phyloP scores from a whole-genome alignment of 2,113 vertebrate species.

The Tursiops truncatus region DNA sequence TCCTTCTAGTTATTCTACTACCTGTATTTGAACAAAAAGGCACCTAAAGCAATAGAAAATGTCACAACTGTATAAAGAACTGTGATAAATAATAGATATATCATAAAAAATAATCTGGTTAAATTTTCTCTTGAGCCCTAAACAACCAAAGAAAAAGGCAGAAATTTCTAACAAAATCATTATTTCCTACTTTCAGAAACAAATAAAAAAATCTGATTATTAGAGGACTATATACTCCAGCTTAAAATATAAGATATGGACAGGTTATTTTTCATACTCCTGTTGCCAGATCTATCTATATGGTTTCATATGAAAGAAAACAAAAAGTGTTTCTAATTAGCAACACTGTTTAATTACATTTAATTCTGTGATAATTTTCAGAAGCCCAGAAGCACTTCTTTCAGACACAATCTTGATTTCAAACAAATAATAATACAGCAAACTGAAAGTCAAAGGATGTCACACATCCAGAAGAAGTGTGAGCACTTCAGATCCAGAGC shows the following conservation, averaged over 20 bases:
- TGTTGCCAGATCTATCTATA: background rate
- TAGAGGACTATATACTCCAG: background rate
- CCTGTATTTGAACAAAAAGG: slow-evolving; percentile 18
- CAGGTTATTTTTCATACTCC: slow-evolving; percentile 16
- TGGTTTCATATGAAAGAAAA: slow-evolving; percentile 23
- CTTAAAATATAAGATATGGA: slow-evolving; percentile 34
- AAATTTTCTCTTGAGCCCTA: slow-evolving; percentile 1
- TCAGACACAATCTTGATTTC: slow-evolving; percentile 37
- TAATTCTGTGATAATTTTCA: slow-evolving; percentile 6
- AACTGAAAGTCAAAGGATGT: slow-evolving; percentile 10
- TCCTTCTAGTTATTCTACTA: slow-evolving; percentile 33
- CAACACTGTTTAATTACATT: slow-evolving; percentile 1
- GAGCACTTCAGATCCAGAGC: slow-evolving; percentile 14
- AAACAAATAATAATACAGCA: slow-evolving; percentile 33
- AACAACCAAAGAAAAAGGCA: slow-evolving; percentile 30
- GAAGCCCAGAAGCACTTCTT: slow-evolving; percentile 14
- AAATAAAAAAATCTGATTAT: slow-evolving; percentile 22
- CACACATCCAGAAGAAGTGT: background rate
- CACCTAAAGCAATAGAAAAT: slow-evolving; percentile 16
- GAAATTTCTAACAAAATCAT: slow-evolving; percentile 46
- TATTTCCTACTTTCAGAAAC: slow-evolving; percentile 21
- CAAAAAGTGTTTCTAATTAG: slow-evolving; percentile 19
- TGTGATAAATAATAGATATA: background rate
- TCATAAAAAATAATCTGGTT: slow-evolving; percentile 22
- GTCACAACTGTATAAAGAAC: slow-evolving; percentile 19